These are phyloP conservation scores for Nannoperca australis DNA, from an alignment of 2,797 vertebrate species.

Conservation along the genomic window DNA sequence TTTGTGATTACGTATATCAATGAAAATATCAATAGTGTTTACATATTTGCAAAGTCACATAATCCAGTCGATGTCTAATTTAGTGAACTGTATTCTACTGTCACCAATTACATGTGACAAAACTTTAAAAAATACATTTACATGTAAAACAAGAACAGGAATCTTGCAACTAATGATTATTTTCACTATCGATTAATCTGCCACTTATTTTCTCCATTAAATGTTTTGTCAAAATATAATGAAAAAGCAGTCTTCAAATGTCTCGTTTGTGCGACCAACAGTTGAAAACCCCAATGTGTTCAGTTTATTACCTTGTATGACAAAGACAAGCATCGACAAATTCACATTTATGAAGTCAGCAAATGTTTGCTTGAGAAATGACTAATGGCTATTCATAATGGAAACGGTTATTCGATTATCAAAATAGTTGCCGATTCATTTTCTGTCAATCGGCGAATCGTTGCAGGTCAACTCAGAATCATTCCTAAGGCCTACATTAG, in stretches of 20 bases:
- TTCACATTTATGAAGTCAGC: neutral
- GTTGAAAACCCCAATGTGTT: neutral
- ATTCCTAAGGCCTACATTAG: neutral
- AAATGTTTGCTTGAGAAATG: neutral
- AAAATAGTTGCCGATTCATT: neutral
- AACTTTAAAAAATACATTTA: neutral
- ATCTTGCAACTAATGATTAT: no score
- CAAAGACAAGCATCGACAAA: neutral
- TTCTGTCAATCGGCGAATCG: neutral
- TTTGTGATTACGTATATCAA: neutral
- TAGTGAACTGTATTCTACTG: neutral
- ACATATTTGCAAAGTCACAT: neutral
- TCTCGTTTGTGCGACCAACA: neutral
- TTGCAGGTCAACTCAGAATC: neutral
- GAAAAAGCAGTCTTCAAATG: neutral
- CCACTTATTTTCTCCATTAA: neutral
- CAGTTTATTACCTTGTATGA: neutral
- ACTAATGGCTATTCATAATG: neutral
- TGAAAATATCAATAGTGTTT: neutral
- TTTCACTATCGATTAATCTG: neutral
- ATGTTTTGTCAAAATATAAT: neutral
- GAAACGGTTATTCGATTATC: neutral
- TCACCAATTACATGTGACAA: neutral
- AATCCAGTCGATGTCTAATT: neutral
- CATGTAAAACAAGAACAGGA: neutral